Conservation (phyloP, 2,113 vertebrate species). For the Telmatochromis bifrenatus region DNA sequence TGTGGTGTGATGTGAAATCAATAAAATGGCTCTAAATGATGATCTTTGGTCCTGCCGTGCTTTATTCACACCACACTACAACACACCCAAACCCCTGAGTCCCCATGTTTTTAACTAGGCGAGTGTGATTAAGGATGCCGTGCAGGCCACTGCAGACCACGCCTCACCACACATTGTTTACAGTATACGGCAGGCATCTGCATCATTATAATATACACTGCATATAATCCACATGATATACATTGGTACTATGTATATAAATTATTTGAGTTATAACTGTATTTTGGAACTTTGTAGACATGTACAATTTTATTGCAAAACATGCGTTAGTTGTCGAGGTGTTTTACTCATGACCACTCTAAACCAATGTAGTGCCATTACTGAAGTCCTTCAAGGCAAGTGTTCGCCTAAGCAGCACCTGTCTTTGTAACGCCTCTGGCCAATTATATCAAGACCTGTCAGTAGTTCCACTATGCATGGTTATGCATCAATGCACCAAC, state of each 20-base stretch:
- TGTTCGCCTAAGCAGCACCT: not conserved
- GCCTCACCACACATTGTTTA: not conserved
- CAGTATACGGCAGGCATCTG: not conserved
- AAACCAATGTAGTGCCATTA: not conserved
- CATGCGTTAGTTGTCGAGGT: not conserved
- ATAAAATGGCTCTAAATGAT: not conserved
- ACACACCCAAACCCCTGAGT: not conserved
- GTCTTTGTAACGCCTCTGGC: not conserved
- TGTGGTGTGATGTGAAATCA: not conserved
- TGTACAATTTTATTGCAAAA: not conserved
- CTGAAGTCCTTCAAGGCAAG: not conserved
- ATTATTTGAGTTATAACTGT: not conserved
- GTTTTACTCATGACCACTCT: not conserved
- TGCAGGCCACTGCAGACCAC: not conserved
- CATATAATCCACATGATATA: not conserved
- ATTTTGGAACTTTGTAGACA: not conserved
- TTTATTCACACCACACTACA: not conserved
- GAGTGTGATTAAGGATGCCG: not conserved
- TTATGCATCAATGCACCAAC: not conserved
- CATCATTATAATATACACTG: not conserved
- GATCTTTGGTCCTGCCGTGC: not conserved
- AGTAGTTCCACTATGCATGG: not conserved
- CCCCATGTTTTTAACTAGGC: not conserved
- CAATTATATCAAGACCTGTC: not conserved
- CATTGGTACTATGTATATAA: not conserved